Evolutionary conservation across 2,113 vertebrate genomes (phyloP), one percentile per base, ranked within the genome.

Genomic region (Phalacrocorax pelagicus): DNA sequence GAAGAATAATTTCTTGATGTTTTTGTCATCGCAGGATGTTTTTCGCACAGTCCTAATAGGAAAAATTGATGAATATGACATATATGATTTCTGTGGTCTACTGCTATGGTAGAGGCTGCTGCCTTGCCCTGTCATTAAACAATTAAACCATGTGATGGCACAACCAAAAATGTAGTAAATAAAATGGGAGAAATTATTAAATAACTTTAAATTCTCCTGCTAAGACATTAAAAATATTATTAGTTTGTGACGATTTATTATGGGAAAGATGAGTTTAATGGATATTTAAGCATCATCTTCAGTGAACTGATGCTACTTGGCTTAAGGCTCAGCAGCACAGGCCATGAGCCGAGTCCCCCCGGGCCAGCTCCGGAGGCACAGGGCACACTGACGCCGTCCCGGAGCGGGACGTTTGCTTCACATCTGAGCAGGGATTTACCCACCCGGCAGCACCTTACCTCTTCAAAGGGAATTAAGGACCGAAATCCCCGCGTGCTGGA

Each of bases 231-330:
- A 54, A 69, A 72, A 71, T 44, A 54, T 54, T 67, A 36, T 77
- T 65, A 83, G 40, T 78, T 67, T 82, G 58, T 80, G 62, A 54
- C 36, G 59, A 63, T 89, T 81, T 81, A 75, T 87, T 82, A 81
- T 30, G 38, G 65, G 71, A 59, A 61, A 55, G 54, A 67, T 40
- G 49, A 78, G 27, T 69, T 86, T 86, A 94, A 94, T 94, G 71
- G 81, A 88, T 83, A 96, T 88, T 86, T 75, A 92, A 86, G 20
- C 51, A 52, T 17, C 40, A 22, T 62, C 52, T 40, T 85, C 74
- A 36, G 19, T 74, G 70, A 93, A 58, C 34, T 52, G 78, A n/a
- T 5, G 10, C 67, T 47, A 22, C 57, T 94, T 27, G 36, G 61
- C 30, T 36, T 5, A 36, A 40, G 67, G 46, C 34, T 72, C 12